phyloP scores from a whole-genome alignment of 2,113 vertebrate genomes.

The Pampusana beccarii region DNA sequence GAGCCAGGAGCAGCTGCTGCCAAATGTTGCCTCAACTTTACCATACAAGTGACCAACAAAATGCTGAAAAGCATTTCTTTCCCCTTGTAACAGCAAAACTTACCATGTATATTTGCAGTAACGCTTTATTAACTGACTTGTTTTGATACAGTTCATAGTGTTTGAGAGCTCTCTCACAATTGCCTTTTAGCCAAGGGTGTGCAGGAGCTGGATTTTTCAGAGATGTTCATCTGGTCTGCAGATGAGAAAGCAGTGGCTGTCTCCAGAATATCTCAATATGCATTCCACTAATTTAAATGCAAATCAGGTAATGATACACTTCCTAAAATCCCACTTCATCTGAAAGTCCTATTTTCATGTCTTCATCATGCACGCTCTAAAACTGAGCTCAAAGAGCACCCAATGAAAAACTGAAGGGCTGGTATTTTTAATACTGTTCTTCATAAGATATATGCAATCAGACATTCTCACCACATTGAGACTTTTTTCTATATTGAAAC shows the following conservation, averaged over 20 bases:
- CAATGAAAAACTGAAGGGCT: not conserved
- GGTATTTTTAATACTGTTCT: not conserved
- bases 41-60: not conserved
- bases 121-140: not conserved
- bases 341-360: not conserved
- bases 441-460: not conserved
- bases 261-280: not conserved
- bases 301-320: conserved; percentile 20
- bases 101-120: not conserved
- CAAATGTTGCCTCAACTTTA: not conserved
- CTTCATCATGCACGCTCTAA: not conserved
- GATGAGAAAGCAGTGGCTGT: not conserved
- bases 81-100: not conserved
- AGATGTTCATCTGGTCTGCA: not conserved
- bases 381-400: not conserved
- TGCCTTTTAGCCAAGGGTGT: not conserved
- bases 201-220: not conserved
- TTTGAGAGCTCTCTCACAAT: not conserved
- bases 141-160: not conserved
- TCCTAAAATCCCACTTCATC: not conserved
- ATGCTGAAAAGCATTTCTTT: not conserved
- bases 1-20: not conserved
- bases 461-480: not conserved
- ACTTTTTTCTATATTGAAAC: not conserved
- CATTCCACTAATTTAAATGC: conserved; percentile 4